Evolutionary conservation across 2,888 invertebrate genomes (phyloP), one percentile per base, ranked within the genome.

Genomic region (Cryptocheilus praepositus): DNA sequence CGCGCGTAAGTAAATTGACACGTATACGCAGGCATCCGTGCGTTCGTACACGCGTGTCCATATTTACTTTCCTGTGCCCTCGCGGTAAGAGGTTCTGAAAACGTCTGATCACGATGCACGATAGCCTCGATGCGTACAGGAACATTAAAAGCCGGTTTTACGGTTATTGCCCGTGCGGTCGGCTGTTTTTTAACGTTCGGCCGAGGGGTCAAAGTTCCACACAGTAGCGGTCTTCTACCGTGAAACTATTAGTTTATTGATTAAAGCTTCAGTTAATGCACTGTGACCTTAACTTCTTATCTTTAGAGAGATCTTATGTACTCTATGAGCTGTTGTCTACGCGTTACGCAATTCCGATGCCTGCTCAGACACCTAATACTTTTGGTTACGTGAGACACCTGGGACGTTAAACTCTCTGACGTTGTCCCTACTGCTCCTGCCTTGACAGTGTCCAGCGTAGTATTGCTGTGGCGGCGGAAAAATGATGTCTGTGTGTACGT

Each of bases 91-190:
- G 78, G 70, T 79, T 77, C 79, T 78, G 78, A 78, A 78, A 78
- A 78, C 68, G 78, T 78, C 77, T 70, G 78, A 78, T 78, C 78
- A 70, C 71, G 79, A 79, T 80, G 73, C 75, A 72, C 79, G 78
- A 78, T 78, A 78, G 78, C 72, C 74, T 36, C 77, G 70, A 76
- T 77, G 77, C 77, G 77, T 74, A 73, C 74, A 36, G 74, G 70
- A 79, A 79, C 81, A 73, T 78, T 81, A 83, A 82, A 77, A 83
- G 83, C 82, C 80, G 82, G 81, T 83, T 83, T 83, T 76, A 81
- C 77, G 79, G 80, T 81, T 81, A 81, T 80, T 80, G 79, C 77
- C 70, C 69, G 71, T 56, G 65, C 54, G 64, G 61, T 57, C 62
- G 58, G 55, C 59, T 58, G 60, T 77, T 72, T 66, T 79, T 69